A percentile compares a stretch with the other conserved stretches of the same genome.
Conservation (phyloP, 2,113 vertebrate genomes). For the Coturnix japonica region DNA sequence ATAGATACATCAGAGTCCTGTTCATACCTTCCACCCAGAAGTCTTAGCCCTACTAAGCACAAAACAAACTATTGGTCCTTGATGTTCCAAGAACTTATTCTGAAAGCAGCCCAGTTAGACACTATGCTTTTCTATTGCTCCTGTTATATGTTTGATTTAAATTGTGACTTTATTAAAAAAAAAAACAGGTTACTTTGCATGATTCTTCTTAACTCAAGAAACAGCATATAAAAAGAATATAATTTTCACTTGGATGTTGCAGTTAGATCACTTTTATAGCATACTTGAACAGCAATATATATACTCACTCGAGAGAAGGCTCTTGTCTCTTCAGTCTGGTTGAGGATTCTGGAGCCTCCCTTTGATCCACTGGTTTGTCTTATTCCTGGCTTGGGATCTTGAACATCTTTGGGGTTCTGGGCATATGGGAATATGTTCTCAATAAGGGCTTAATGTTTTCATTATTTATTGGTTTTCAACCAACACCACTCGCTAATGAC, state of each 20-base stretch:
- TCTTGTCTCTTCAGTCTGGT: background rate
- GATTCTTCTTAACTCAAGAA: background rate
- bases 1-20: background rate
- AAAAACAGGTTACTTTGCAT: background rate
- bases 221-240: background rate
- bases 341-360: background rate
- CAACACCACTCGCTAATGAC: background rate
- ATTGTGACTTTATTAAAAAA: background rate
- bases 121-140: background rate
- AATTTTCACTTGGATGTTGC: background rate
- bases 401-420: rapidly evolving
- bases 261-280: background rate
- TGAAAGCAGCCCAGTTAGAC: background rate
- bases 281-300: background rate
- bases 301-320: background rate
- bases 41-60: background rate
- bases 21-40: background rate
- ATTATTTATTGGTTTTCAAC: background rate
- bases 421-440: rapidly evolving
- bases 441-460: background rate
- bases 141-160: background rate
- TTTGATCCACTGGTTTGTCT: background rate
- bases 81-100: background rate
- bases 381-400: background rate
- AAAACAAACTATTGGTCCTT: background rate